phyloP scores from a whole-genome alignment of 2,888 invertebrate genomes.

The Lampropteryx suffumata region DNA sequence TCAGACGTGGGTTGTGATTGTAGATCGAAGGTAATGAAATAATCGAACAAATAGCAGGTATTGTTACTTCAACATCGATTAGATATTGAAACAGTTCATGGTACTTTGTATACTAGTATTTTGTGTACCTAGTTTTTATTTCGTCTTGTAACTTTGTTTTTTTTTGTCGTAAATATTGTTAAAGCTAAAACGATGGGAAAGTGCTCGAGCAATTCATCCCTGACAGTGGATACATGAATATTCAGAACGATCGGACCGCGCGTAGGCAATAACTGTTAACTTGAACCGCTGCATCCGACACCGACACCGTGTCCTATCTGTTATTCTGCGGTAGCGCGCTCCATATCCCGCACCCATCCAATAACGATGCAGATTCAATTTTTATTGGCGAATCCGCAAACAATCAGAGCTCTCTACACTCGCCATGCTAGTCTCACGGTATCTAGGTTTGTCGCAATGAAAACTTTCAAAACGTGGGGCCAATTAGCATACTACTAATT shows the following conservation, averaged over 20 bases:
- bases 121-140: too few species aligned
- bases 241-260: constrained; percentile 62
- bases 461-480: constrained; percentile 33
- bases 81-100: too few species aligned
- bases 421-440: neutral
- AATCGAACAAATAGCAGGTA: constrained; percentile 4
- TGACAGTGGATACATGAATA: constrained; percentile 66
- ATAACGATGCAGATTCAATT: constrained; percentile 17
- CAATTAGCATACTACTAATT: constrained; percentile 45
- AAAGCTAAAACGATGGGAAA: constrained; percentile 46
- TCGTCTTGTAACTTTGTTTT: too few species aligned
- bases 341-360: constrained; percentile 20
- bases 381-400: constrained; percentile 20
- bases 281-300: constrained; percentile 54
- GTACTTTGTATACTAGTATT: too few species aligned
- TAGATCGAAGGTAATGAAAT: constrained; percentile 20
- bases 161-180: neutral
- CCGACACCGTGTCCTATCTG: constrained; percentile 47
- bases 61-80: too few species aligned
- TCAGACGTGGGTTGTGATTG: constrained; percentile 22
- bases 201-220: constrained; percentile 48
- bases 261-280: constrained; percentile 74
- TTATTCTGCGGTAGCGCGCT: constrained; percentile 37
- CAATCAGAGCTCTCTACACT: constrained; percentile 14
- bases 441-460: constrained; percentile 4